Evolutionary conservation across 2,888 invertebrate genomes (phyloP), one percentile per base, ranked within the genome.

Genomic region (Carterocephalus palaemon): DNA sequence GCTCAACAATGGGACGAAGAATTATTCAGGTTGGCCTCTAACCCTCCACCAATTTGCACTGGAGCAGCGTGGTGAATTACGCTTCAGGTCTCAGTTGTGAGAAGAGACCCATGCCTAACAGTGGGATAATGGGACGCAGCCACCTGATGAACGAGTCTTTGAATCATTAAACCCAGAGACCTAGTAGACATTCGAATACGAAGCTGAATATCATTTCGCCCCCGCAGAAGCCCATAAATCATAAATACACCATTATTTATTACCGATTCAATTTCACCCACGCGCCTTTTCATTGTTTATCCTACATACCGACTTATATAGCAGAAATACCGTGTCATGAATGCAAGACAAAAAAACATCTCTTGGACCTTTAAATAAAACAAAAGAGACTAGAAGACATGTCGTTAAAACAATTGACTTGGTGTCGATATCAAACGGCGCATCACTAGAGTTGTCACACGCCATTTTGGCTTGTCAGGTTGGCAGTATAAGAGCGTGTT

Each of bases 361-460:
- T 72, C 71, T 59, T 61, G 65, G 71, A 70, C 73, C 70, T 62
- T 83, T 86, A 83, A 85, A 85, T 84, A 84, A 85, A 84, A 84
- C 83, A 85, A 84, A 83, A 84, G 82, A 76, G 69, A 70, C 70
- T 70, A 75, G 79, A 76, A 82, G 84, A 84, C 80, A 81, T 72
- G 79, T 76, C 82, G 72, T 83, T 84, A 83, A 85, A 86, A 86
- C 85, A 86, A 86, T 86, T 75, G 83, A 78, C 54, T 65, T 22
- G 43, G 22, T 46, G 59, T 70, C 68, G 64, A 69, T 53, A 56
- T 19, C 4, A n/a, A 69, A 66, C 7, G 67, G 48, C 64, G 3
- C 68, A 78, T 59, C 70, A 61, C 64, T 71, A 67, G 2, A 2
- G 1, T 3, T 1, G 2, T 1, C 9, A 20, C 48, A 37, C 61